phyloP scores from a whole-genome alignment of 2,888 invertebrate species.

The Macrophya alboannulata region DNA sequence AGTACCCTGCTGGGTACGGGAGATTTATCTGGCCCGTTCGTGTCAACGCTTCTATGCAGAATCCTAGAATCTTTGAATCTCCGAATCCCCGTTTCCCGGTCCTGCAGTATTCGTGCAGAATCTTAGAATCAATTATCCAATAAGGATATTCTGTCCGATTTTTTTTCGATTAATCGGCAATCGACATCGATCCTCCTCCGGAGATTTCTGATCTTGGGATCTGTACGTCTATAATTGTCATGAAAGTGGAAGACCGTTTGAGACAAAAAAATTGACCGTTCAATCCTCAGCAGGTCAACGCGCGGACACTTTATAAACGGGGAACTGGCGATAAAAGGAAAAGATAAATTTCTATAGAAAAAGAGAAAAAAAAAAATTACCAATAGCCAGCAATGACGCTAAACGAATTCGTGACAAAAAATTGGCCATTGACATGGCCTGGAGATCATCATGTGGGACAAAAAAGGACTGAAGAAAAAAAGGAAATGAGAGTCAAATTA shows the following conservation, averaged over 20 bases:
- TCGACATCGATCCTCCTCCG: background rate
- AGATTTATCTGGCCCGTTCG: constrained; percentile 71
- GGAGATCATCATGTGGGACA: background rate
- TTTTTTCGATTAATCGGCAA: background rate
- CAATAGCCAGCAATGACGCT: background rate
- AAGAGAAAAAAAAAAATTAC: background rate
- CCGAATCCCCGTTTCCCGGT: constrained; percentile 17
- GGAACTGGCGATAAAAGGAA: background rate
- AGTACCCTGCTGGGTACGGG: constrained; percentile 67
- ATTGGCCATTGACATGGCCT: constrained; percentile 4
- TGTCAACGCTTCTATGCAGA: constrained; percentile 53
- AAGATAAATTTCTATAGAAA: background rate
- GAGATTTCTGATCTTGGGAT: background rate
- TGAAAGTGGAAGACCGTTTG: background rate
- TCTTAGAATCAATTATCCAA: background rate
- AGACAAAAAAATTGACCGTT: background rate
- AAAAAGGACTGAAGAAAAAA: background rate
- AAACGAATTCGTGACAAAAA: background rate
- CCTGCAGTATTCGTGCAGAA: background rate
- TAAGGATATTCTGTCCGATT: background rate
- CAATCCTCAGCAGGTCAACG: background rate
- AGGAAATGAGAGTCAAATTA: background rate
- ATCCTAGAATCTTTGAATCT: constrained; percentile 35
- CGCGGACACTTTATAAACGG: background rate
- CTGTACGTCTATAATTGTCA: background rate